Evolutionary conservation across 2,888 invertebrate genomes (phyloP).

Genomic region (Anoncus sp.): DNA sequence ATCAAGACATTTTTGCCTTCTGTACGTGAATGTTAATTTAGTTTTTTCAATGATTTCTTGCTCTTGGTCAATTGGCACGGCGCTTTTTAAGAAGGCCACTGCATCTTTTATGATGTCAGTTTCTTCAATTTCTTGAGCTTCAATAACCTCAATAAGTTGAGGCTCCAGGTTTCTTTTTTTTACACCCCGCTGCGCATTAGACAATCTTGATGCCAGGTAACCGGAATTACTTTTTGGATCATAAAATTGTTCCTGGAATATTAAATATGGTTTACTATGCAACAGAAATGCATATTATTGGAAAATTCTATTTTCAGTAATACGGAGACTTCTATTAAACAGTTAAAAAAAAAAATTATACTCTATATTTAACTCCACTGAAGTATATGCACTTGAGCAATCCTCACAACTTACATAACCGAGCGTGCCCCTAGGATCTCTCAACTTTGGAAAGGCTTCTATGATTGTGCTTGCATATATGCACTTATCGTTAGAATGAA

Average conservation of each 20-base stretch:
- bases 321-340: too few relatives aligned
- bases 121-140: background rate
- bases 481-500: constrained; percentile 26
- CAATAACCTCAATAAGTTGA: too few relatives aligned
- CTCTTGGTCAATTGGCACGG: background rate
- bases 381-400: too few relatives aligned
- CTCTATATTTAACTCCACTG: too few relatives aligned
- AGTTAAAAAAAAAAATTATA: too few relatives aligned
- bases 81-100: background rate
- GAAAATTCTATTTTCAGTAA: too few relatives aligned
- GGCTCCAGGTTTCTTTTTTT: too few relatives aligned
- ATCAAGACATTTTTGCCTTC: background rate
- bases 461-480: constrained; percentile 26
- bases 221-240: constrained; percentile 29
- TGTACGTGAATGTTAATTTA: background rate
- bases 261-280: too few relatives aligned
- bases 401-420: background rate
- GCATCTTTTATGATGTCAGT: background rate
- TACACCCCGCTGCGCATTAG: constrained; percentile 15
- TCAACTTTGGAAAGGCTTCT: background rate
- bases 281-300: too few relatives aligned
- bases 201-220: constrained; percentile 16
- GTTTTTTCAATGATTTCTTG: background rate
- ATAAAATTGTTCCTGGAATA: too few relatives aligned
- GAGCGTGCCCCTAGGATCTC: constrained; percentile 7